These are phyloP conservation scores for Lophius piscatorius DNA, from an alignment of 2,113 vertebrate species.

Conservation along the genomic window DNA sequence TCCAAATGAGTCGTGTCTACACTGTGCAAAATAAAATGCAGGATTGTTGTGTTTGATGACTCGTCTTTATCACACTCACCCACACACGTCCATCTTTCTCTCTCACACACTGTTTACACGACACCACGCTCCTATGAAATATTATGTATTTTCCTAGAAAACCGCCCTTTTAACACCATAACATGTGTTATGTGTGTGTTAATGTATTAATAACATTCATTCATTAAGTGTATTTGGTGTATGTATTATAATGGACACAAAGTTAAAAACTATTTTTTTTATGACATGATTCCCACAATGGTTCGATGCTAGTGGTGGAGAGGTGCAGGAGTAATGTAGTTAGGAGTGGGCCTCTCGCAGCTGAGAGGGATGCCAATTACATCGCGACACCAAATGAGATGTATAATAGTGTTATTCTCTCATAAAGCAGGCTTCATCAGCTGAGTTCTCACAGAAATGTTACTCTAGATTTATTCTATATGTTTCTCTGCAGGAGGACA, in stretches of 20 bases:
- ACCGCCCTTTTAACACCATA: constrained; percentile 8
- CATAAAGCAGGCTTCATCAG: background rate
- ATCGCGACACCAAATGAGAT: constrained; percentile 34
- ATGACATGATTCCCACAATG: constrained; percentile 25
- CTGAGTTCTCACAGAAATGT: background rate
- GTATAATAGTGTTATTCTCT: constrained; percentile 34
- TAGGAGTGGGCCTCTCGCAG: constrained; percentile 8
- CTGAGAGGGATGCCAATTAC: constrained; percentile 2
- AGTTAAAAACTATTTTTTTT: no score
- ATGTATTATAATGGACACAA: no score
- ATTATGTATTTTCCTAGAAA: constrained; percentile 15
- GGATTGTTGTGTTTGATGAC: constrained; percentile 38
- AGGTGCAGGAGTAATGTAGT: background rate
- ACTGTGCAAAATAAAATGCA: no score
- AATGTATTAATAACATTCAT: no score
- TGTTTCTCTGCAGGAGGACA: background rate
- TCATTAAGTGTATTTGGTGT: no score
- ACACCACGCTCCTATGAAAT: constrained; percentile 18
- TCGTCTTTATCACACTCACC: constrained; percentile 7
- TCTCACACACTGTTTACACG: constrained; percentile 26
- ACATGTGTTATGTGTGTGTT: no score
- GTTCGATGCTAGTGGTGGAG: no score
- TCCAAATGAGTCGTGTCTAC: no score
- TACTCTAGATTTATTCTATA: background rate
- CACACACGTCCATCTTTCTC: constrained; percentile 39